Base-by-base conservation (phyloP, 2,113 vertebrate genomes). In the Sander lucioperca region DNA sequence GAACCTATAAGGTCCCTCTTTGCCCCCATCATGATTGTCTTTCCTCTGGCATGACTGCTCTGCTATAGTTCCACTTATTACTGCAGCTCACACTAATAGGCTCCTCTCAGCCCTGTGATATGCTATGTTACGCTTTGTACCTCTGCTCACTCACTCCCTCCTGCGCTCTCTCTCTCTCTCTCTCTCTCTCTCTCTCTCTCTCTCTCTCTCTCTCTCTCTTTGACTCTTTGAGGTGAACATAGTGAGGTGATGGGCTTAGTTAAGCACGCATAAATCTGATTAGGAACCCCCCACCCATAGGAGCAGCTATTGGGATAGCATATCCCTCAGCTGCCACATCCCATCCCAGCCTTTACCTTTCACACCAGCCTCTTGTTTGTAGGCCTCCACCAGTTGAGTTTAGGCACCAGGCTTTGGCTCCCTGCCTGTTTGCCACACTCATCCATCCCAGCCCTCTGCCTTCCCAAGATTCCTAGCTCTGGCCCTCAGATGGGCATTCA, bases 221-320 rank as follows among this genome's bases (percentile, higher is more conserved):
- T 2, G 84, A 87, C 90, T 89, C 53, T 27, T 76, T 0, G 82
- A 87, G 88, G 88, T 89, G 83, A 92, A 88, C 69, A 72, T 81
- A 66, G 81, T 30, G 33, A 81, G 68, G 87, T 72, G 85, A 91
- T 68, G 71, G 88, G 92, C 91, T 93, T 90, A 89, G 91, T 94
- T 94, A 94, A 94, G 88, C 93, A 88, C 54, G 65, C 85, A 79
- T 91, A 88, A 90, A 94, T 94, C 72, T 94, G 91, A 94, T 94
- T 95, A 93, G 74, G 74, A 19, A 50, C n/a, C 87, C 80, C 72
- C 10, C 67, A 2, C 77, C 78, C 69, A 66, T 39, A 87, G 80
- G 63, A 85, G 70, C 74, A 86, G 81, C 70, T 65, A 74, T 27
- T 47, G 62, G 85, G 84, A 86, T 77, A 58, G 48, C 57, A 43